A percentile compares a stretch with the other conserved stretches of the same genome.
Evolutionary conservation across 2,113 vertebrate species (phyloP).

Genomic region (Vireo altiloquus): DNA sequence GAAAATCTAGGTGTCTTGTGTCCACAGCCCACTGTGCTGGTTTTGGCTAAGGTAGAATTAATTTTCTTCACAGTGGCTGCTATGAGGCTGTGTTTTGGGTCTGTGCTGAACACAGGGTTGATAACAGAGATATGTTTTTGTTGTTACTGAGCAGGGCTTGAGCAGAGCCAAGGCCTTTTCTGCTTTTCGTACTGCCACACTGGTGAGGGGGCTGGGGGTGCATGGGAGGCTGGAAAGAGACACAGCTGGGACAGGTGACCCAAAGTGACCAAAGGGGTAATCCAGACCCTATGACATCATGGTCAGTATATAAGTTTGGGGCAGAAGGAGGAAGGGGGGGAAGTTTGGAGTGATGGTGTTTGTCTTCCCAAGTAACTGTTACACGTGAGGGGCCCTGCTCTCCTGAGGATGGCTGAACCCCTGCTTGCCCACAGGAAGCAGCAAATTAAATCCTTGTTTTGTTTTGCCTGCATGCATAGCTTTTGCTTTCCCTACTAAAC

Average conservation of each 20-base stretch:
- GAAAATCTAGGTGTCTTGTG: neutral
- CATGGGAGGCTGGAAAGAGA: neutral
- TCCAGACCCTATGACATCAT: neutral
- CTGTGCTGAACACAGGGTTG: neutral
- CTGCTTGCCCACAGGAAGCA: neutral
- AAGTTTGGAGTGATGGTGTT: neutral
- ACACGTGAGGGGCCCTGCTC: rapidly evolving
- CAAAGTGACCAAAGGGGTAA: neutral
- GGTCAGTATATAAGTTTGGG: rapidly evolving
- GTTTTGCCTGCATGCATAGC: neutral
- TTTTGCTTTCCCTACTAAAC: neutral
- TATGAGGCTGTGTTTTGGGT: neutral
- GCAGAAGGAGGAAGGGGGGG: neutral
- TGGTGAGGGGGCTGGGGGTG: neutral
- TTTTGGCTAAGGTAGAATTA: neutral
- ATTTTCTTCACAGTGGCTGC: neutral
- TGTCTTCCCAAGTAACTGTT: neutral
- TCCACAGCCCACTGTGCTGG: neutral
- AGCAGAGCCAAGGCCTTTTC: neutral
- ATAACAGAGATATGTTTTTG: neutral
- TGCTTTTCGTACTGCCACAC: rapidly evolving
- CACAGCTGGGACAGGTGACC: neutral
- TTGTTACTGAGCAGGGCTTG: neutral
- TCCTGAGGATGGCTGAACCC: neutral
- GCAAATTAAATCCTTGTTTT: neutral